Base-by-base conservation (phyloP, 2,888 invertebrate genomes). In the Andrena dorsata region DNA sequence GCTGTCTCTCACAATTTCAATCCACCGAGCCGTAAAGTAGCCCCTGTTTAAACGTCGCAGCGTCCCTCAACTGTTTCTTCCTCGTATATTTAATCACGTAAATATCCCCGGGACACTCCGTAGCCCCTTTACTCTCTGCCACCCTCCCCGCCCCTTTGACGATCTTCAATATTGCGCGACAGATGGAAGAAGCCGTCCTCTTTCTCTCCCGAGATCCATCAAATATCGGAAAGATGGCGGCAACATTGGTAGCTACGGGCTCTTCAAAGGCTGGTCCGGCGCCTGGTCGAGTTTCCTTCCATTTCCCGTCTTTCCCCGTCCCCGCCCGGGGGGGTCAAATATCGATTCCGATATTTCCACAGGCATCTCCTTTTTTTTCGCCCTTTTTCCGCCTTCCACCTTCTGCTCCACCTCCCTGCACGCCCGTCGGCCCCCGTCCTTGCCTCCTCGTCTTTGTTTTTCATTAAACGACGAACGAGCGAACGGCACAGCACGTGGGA, bases 341-440 rank as follows among this genome's bases (percentile, higher is more conserved):
- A 90, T 90, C 88, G 90, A 90, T 90, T 89, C 85, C 64, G 89
- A 90, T 87, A 90, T 90, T 90, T 90, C 78, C 76, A 82, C 80
- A 66, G 76, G 76, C 74, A 76, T 80, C 83, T 82, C 79, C 73
- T 82, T 76, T 74, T 69, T 69, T 79, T 71, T 49, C 49, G 13
- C 32, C 61, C 28, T 35, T 51, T 60, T 28, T 26, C 32, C 72
- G 63, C 72, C 78, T 79, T 80, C 80, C 80, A 77, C 72, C 81
- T 77, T 53, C 70, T 63, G 60, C 68, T 77, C 58, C 76, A 7
- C 53, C 30, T 23, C 53, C 61, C 63, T 49, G 47, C 28, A 16
- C 65, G 56, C 28, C 64, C 23, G 20, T 47, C 51, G 60, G 65
- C 26, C 56, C 28, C 41, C n/a, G n/a, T 41, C 41, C 32, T 16